Percentiles rank a stretch among this genome's conserved stretches.
Evolutionary conservation across 2,797 vertebrate species (phyloP).

Genomic region (Chromobotia macracanthus): DNA sequence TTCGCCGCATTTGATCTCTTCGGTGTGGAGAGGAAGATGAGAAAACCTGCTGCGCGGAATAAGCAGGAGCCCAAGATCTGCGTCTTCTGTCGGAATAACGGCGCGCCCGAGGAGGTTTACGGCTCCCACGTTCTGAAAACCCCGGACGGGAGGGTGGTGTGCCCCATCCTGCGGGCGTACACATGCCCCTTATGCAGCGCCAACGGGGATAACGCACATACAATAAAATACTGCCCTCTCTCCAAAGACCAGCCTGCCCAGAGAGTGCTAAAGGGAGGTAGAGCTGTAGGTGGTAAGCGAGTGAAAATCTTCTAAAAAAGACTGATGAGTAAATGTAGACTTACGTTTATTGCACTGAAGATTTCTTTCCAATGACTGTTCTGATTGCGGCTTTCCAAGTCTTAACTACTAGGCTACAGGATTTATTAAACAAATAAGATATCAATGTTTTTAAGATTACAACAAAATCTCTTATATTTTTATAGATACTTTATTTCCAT

Average conservation of each 20-base stretch:
- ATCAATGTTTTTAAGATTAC: slow-evolving; percentile 65
- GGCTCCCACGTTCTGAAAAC: slow-evolving; percentile 92
- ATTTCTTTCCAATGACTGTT: slow-evolving; percentile 80
- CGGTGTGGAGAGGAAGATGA: slow-evolving; percentile 79
- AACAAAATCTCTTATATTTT: slow-evolving; percentile 81
- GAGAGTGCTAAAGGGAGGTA: slow-evolving; percentile 81
- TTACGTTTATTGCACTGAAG: slow-evolving; percentile 83
- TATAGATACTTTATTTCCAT: slow-evolving; percentile 84
- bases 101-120: slow-evolving; percentile 93
- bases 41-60: slow-evolving; percentile 73
- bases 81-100: slow-evolving; percentile 97
- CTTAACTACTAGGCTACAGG: slow-evolving; percentile 63
- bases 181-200: slow-evolving; percentile 89
- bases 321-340: slow-evolving; percentile 58
- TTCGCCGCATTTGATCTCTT: slow-evolving; percentile 80
- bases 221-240: slow-evolving; percentile 85
- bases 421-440: slow-evolving; percentile 70
- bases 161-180: slow-evolving; percentile 93
- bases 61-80: slow-evolving; percentile 93
- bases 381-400: slow-evolving; percentile 72
- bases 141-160: slow-evolving; percentile 91
- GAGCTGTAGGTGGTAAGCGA: slow-evolving; percentile 85
- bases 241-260: slow-evolving; percentile 83
- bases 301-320: slow-evolving; percentile 82
- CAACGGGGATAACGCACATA: slow-evolving; percentile 96